Evolutionary conservation across 2,888 invertebrate genomes (phyloP), one percentile per base, ranked within the genome.

Genomic region (Sesamia inferens): DNA sequence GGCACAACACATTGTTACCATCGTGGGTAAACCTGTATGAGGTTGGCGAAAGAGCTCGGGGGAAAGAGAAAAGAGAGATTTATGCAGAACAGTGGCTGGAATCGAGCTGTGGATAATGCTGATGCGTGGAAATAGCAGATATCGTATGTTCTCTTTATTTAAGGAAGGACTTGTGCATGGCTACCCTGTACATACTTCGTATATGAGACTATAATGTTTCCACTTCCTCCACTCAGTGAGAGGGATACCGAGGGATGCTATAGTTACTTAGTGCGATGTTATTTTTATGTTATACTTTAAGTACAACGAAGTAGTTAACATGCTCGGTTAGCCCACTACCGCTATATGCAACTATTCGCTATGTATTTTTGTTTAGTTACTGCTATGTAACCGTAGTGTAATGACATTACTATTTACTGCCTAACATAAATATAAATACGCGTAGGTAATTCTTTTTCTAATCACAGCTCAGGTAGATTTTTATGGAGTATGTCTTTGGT

Each of bases 301-400:
- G 16, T 39, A n/a, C 16, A 68, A 39, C 19, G 16, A 5, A 42
- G 13, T 67, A 69, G 22, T 68, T 68, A 42, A 44, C 19, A n/a
- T 14, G 48, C 14, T 51, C 16, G 42, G 51, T 69, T 24, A 54
- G 11, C 24, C 39, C 6, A 13, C 31, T 16, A 48, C 24, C 24
- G 6, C 14, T 69, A 14, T 51, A 11, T 19, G 24, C 6, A 42
- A 24, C 24, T 71, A 8, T 42, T 13, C 14, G 42, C 5, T 5
- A 14, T n/a, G 14, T 42, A 55, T 44, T 54, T 57, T 55, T 71
- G 24, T 70, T 44, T n/a, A 71, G 16, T 3, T 14, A 70, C 69
- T 24, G 19, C 55, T 70, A 70, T 13, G n/a, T 16, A 16, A 55
- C 55, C 55, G 70, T 55, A 3, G 16, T 31, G 16, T 44, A 16